Evolutionary conservation across 2,888 invertebrate genomes (phyloP), one percentile per base, ranked within the genome.

Genomic region (Orthosia gracilis): DNA sequence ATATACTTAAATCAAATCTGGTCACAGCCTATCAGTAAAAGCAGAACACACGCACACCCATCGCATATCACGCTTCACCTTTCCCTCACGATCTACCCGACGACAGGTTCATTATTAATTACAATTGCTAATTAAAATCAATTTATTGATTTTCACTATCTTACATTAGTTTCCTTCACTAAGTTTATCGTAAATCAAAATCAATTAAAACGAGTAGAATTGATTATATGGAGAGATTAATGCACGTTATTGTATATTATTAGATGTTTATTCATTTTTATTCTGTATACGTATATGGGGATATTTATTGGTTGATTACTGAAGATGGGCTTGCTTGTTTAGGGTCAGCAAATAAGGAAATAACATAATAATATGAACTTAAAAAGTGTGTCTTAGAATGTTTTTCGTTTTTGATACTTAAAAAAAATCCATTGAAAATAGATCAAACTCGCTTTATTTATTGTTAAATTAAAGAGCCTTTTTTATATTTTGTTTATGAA

Each of bases 141-240:
- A 79, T 82, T 79, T 84, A 79, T 76, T 65, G 68, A 71, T 73
- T 81, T 70, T 73, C 69, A 69, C 70, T 54, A 77, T 73, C 66
- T 49, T 12, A 66, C 64, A 67, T 69, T 57, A 23, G 57, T 73
- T 79, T 69, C 50, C 70, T 69, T 59, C 40, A 54, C 45, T 55
- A 45, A 69, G 49, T 68, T 61, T 54, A n/a, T 72, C 75, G 80
- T 90, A 88, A 86, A 91, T 91, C 88, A 90, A 87, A 89, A 88
- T 89, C 91, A 90, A 90, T 91, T 90, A 88, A 85, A 87, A 80
- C 75, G 54, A 69, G 63, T 69, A 82, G 83, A 87, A 88, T 88
- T 85, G 85, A 91, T 90, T 88, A 87, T 72, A 73, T 76, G 52
- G 68, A 61, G 69, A 87, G 89, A 91, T 91, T 89, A 89, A 90